phyloP scores from a whole-genome alignment of 2,797 vertebrate species.

The Tadarida brasiliensis region DNA sequence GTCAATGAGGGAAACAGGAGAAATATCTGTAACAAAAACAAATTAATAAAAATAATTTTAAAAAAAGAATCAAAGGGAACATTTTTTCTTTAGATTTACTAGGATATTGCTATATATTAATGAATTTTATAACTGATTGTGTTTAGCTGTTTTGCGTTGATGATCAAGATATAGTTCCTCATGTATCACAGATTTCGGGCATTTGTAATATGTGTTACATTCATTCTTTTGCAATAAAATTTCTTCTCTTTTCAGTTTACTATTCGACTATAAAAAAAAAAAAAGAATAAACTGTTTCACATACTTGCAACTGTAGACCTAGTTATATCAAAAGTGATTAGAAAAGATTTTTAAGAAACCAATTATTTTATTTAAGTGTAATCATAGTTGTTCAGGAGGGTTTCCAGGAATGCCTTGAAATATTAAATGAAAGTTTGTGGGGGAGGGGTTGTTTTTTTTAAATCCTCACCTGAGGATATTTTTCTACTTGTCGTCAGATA shows the following conservation, averaged over 20 bases:
- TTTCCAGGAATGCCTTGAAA: background rate
- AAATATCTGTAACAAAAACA: no score
- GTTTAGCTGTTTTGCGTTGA: background rate
- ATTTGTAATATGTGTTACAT: background rate
- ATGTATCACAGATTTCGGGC: background rate
- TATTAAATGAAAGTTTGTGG: slow-evolving; percentile 3
- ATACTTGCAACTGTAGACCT: background rate
- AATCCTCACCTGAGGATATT: no score
- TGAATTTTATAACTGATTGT: background rate
- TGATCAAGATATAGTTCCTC: background rate
- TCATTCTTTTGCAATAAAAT: background rate
- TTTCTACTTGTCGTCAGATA: no score
- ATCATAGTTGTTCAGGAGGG: background rate
- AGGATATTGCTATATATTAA: background rate
- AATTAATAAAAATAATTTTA: no score
- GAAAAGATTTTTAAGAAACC: slow-evolving; percentile 20
- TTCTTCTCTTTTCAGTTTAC: background rate
- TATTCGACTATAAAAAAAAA: background rate
- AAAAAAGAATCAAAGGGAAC: background rate
- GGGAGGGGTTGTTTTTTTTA: no score
- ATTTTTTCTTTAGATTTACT: background rate
- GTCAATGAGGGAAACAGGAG: no score
- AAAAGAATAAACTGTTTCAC: background rate
- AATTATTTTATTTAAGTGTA: background rate
- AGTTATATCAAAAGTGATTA: background rate